Percentiles rank a stretch among this genome's conserved stretches.
Evolutionary conservation across 2,113 vertebrate genomes (phyloP).

Genomic region (Craseonycteris thonglongyai): DNA sequence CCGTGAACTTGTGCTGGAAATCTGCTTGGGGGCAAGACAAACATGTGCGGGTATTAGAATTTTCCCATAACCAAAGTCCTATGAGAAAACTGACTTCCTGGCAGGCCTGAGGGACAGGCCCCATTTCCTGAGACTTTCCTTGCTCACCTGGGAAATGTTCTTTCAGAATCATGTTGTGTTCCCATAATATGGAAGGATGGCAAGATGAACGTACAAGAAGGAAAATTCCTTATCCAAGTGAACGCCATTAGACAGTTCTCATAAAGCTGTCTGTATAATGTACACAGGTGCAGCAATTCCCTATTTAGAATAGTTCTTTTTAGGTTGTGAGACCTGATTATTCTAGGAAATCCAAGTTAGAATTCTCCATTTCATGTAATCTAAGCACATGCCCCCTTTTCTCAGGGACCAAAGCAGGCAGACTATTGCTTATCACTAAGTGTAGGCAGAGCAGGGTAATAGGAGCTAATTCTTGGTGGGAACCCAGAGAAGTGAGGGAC

Average conservation of each 20-base stretch:
- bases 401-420: background rate
- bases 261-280: background rate
- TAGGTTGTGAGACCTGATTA: background rate
- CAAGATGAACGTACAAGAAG: background rate
- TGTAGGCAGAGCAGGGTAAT: background rate
- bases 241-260: background rate
- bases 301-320: background rate
- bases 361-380: background rate
- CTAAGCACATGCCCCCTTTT: background rate
- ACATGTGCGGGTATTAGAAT: background rate
- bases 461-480: background rate
- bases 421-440: background rate
- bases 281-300: background rate
- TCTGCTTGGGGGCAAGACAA: conserved; percentile 78
- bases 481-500: background rate
- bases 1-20: conserved; percentile 99
- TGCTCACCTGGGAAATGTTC: background rate
- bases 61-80: background rate
- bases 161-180: background rate
- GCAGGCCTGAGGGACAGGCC: background rate
- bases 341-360: background rate
- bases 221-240: background rate
- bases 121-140: background rate
- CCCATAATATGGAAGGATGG: background rate
- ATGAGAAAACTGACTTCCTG: background rate